Evolutionary conservation across 2,113 vertebrate genomes (phyloP).

Genomic region (Alouatta palliata): DNA sequence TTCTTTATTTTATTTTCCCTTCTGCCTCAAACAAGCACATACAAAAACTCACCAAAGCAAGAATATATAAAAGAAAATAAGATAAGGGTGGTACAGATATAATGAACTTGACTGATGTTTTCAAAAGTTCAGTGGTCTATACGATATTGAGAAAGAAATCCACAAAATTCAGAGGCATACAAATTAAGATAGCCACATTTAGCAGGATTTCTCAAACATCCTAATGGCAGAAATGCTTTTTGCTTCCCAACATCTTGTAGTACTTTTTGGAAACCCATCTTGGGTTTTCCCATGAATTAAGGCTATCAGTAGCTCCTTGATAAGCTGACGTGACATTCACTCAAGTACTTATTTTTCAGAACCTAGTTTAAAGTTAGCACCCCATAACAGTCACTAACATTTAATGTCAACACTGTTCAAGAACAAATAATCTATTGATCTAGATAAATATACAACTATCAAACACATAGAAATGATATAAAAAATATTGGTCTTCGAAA

Average conservation of each 20-base stretch:
- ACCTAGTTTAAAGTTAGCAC: not conserved
- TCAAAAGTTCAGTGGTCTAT: not conserved
- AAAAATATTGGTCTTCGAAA: not conserved
- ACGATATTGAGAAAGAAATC: not conserved
- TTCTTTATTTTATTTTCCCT: not conserved
- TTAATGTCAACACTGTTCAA: fast-evolving
- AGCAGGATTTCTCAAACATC: fast-evolving
- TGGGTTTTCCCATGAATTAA: not conserved
- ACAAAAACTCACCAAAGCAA: not conserved
- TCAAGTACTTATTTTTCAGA: not conserved
- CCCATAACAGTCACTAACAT: fast-evolving
- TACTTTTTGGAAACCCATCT: not conserved
- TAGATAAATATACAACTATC: fast-evolving
- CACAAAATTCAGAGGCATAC: fast-evolving
- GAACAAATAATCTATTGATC: not conserved
- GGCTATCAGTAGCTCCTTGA: not conserved
- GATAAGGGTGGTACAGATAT: fast-evolving
- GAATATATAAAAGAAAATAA: not conserved
- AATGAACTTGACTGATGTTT: not conserved
- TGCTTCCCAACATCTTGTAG: not conserved
- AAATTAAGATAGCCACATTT: fast-evolving
- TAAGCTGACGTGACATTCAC: not conserved
- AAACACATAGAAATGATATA: too few species aligned
- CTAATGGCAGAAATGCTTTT: too few species aligned
- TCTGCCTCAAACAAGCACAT: not conserved